Conservation (phyloP, 1,140 invertebrate species). For the Aradophagus sp. region DNA sequence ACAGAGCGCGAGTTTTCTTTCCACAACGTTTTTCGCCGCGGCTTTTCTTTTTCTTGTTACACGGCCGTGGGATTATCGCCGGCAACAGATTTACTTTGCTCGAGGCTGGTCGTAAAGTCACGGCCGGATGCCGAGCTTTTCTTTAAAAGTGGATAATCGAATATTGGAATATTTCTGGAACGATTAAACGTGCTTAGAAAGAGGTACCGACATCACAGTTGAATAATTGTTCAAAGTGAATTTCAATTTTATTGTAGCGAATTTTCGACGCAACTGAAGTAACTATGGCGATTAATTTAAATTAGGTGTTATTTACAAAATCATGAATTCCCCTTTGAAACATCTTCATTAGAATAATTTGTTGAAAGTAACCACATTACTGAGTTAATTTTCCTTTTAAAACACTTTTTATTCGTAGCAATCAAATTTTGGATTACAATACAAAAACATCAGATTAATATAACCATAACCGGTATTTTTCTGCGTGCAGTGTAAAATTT, state of each 20-base stretch:
- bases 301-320: no score
- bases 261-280: no score
- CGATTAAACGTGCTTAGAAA: slow-evolving; percentile 15
- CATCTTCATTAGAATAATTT: no score
- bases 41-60: slow-evolving; percentile 14
- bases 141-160: slow-evolving; percentile 20
- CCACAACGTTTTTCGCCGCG: background rate
- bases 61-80: slow-evolving; percentile 35
- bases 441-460: no score
- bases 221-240: slow-evolving; percentile 14
- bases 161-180: slow-evolving; percentile 29
- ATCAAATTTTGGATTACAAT: no score
- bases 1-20: slow-evolving; percentile 12
- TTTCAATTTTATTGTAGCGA: background rate
- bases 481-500: no score
- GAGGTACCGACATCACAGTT: background rate
- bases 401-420: no score
- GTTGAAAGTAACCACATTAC: no score
- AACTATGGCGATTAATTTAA: no score
- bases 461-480: no score
- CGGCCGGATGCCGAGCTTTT: slow-evolving; percentile 37
- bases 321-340: no score
- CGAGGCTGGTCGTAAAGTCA: slow-evolving; percentile 30
- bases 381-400: no score
- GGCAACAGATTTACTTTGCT: slow-evolving; percentile 31